A percentile compares a stretch with the other conserved stretches of the same genome.
Evolutionary conservation across 2,113 vertebrate species (phyloP).

Genomic region (Benitochromis conjunctus): DNA sequence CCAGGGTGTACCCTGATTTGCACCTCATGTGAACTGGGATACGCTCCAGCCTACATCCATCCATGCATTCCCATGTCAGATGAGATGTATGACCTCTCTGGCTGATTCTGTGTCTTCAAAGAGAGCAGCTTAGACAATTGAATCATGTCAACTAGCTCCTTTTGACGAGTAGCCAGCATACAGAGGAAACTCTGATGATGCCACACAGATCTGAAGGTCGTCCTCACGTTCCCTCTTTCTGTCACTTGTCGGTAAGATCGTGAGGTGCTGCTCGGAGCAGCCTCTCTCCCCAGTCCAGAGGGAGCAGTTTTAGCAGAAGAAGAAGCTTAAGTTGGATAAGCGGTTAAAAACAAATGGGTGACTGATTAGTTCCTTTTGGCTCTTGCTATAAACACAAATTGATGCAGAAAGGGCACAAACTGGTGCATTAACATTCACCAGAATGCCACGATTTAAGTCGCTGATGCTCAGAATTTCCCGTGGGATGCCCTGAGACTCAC

Average conservation of each 20-base stretch:
- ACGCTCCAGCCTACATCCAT: background rate
- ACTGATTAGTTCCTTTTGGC: background rate
- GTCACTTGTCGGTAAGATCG: background rate
- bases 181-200: background rate
- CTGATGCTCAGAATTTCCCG: background rate
- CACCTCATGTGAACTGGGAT: background rate
- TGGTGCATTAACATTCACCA: background rate
- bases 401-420: background rate
- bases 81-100: background rate
- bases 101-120: background rate
- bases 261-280: background rate
- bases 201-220: background rate
- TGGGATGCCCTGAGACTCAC: background rate
- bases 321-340: background rate
- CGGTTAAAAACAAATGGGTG: background rate
- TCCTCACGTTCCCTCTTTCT: background rate
- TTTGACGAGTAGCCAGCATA: background rate
- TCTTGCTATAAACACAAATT: background rate
- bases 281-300: background rate
- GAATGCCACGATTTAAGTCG: background rate
- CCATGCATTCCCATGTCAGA: background rate
- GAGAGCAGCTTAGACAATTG: rapidly evolving
- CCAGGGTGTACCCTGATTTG: background rate
- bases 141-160: background rate
- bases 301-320: background rate